These are phyloP conservation scores for Tachysurus fulvidraco DNA, from an alignment of 2,113 vertebrate species.

Conservation along the genomic window DNA sequence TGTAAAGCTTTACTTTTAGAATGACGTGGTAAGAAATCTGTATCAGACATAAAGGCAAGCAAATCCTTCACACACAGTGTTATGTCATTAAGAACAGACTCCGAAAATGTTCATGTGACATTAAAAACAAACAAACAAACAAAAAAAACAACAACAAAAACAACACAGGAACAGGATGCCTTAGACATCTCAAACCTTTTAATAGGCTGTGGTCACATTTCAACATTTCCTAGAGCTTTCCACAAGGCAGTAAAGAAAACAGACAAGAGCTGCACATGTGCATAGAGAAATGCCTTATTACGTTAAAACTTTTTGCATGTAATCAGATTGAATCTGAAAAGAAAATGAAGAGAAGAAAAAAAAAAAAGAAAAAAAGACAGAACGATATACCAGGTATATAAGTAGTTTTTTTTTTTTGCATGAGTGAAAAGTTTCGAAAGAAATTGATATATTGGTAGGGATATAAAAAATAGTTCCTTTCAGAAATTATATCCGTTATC, in stretches of 20 bases:
- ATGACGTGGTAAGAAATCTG: neutral
- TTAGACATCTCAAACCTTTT: constrained; percentile 42
- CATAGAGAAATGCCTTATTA: constrained; percentile 36
- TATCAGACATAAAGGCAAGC: neutral
- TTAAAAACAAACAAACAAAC: neutral
- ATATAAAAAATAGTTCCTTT: neutral
- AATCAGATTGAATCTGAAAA: constrained; percentile 7
- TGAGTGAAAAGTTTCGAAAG: constrained; percentile 5
- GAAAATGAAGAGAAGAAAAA: neutral
- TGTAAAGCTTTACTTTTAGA: neutral
- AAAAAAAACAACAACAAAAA: neutral
- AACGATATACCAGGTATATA: constrained; percentile 28
- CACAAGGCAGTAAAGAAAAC: constrained; percentile 33
- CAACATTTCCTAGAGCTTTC: constrained; percentile 34
- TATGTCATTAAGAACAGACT: neutral
- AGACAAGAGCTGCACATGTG: constrained; percentile 37
- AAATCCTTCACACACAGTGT: neutral
- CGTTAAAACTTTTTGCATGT: constrained; percentile 26
- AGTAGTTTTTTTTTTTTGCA: neutral
- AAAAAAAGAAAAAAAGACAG: neutral
- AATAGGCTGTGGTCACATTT: constrained; percentile 47
- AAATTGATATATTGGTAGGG: constrained; percentile 12
- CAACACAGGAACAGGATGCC: neutral
- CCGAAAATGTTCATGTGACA: neutral
- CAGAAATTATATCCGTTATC: neutral